phyloP scores from a whole-genome alignment of 2,797 vertebrate genomes.

The Sebastes paucispinis region DNA sequence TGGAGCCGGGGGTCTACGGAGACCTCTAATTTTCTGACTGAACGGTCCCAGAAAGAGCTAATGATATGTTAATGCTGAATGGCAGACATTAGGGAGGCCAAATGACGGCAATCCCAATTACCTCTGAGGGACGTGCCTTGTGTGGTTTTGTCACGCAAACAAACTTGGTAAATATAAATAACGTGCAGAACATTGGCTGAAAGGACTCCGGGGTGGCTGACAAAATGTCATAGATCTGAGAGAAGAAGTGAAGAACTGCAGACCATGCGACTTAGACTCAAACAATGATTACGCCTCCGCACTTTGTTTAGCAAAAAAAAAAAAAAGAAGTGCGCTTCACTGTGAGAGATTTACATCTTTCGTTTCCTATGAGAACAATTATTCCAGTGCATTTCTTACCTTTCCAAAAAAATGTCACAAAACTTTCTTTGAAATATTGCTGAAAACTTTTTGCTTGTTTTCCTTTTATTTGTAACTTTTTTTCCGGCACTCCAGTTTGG shows the following conservation, averaged over 20 bases:
- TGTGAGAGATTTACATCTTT: constrained; percentile 23
- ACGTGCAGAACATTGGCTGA: constrained; percentile 43
- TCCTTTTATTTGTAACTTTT: constrained; percentile 44
- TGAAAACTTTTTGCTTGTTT: constrained; percentile 43
- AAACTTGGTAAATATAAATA: constrained; percentile 77
- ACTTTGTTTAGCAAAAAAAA: constrained; percentile 21
- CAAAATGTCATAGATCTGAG: constrained; percentile 60
- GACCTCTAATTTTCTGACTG: constrained; percentile 81
- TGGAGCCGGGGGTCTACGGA: constrained; percentile 63
- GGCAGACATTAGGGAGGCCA: constrained; percentile 72
- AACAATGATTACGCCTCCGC: constrained; percentile 45
- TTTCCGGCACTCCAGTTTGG: constrained; percentile 10
- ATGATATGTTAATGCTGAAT: constrained; percentile 82
- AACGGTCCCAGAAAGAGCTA: constrained; percentile 77
- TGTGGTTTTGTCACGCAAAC: constrained; percentile 72
- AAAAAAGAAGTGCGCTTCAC: not conserved
- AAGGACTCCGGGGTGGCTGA: constrained; percentile 61
- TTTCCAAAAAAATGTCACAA: constrained; percentile 30
- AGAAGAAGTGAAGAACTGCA: constrained; percentile 14
- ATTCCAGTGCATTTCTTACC: constrained; percentile 13
- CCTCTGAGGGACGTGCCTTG: constrained; percentile 60
- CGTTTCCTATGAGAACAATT: constrained; percentile 48
- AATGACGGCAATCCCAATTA: constrained; percentile 76
- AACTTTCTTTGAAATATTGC: constrained; percentile 26
- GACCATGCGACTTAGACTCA: constrained; percentile 20